Percentiles rank a stretch among this genome's conserved stretches.
Conservation (phyloP, 2,113 vertebrate species). For the Perognathus longimembris region DNA sequence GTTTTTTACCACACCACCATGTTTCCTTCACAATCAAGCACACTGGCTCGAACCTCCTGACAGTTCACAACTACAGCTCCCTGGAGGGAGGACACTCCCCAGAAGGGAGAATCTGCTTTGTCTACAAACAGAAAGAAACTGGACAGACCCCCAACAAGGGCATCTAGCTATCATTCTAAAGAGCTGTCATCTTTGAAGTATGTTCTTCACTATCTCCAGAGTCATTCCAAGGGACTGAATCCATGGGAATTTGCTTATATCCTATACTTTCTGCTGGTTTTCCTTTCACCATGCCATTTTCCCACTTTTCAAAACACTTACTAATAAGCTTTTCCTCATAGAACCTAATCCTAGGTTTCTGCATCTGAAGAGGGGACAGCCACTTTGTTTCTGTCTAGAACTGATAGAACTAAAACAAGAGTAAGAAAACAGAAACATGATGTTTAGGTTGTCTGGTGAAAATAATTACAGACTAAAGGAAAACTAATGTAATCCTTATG, state of each 20-base stretch:
- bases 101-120: not conserved
- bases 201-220: not conserved
- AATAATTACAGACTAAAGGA: conserved; percentile 32
- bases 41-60: accelerated
- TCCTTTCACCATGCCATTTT: not conserved
- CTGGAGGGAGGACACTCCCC: not conserved
- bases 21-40: not conserved
- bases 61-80: not conserved
- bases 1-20: not conserved
- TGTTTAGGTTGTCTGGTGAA: not conserved
- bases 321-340: not conserved
- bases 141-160: not conserved
- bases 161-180: no score
- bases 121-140: not conserved
- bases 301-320: not conserved
- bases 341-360: not conserved
- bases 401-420: not conserved
- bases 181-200: not conserved
- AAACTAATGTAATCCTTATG: conserved; percentile 4
- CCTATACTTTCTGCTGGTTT: not conserved
- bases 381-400: not conserved
- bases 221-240: not conserved
- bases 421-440: not conserved
- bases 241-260: not conserved
- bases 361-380: not conserved